Base-by-base conservation (phyloP, 2,113 vertebrate genomes). In the Leptosomus discolor region DNA sequence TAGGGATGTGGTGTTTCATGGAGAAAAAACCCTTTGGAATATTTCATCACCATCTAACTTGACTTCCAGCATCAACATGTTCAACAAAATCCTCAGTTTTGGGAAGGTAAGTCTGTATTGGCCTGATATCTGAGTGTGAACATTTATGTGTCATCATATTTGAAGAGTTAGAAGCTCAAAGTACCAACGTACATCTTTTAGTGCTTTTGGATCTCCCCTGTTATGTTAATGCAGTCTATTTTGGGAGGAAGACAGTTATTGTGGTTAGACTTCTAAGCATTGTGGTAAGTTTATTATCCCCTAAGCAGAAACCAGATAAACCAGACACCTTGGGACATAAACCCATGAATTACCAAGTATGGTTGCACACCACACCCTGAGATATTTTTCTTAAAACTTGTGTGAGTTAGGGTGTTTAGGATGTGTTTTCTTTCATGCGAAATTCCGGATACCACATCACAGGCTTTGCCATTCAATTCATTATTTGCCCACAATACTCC, bases 51-150 rank as follows among this genome's bases (percentile, higher is more conserved):
- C 94, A 89, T 94, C 97, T 84, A 97, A 93, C 91, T 67, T 96
- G 94, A 93, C 73, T 83, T 91, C 91, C 85, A 93, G 93, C 60
- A 96, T 90, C 83, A 80, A 94, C 48, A n/a, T 37, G 32, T 90
- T 98, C 92, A 77, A 91, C 45, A 84, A 43, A 82, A 92, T 97
- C 80, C 97, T 98, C 77, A 70, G 0, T 88, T 97, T 97, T 81
- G 98, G 97, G 86, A 98, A 98, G 98, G 98, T 98, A 97, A 97
- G 90, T 96, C 87, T 68, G 36, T 68, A 18, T 75, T 89, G 91
- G 53, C 51, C 2, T 75, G 85, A 56, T 9, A 79, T 19, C 60
- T 36, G 51, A 56, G 15, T 23, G 56, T 51, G 60, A 75, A 22
- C 21, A 32, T 61, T 76, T 65, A 11, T 74, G 39, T 51, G 13